Evolutionary conservation across 64 coral and sea anemone species (phyloP).

Genomic region (Platygyra sinensis): DNA sequence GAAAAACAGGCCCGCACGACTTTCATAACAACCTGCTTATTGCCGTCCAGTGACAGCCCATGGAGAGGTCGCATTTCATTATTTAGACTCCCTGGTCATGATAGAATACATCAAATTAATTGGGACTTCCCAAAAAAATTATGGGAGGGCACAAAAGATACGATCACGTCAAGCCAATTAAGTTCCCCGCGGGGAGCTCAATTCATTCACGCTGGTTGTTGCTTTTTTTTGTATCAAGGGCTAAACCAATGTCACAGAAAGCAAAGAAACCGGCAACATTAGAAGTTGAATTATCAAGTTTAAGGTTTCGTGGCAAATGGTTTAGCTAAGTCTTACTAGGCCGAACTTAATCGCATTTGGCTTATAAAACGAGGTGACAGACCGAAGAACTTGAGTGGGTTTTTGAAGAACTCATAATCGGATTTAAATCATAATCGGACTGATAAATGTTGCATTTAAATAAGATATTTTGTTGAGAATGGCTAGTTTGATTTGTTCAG

Average conservation of each 20-base stretch:
- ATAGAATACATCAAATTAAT: conserved; percentile 26
- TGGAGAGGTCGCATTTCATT: background rate
- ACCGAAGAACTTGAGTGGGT: too few relatives aligned
- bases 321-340: background rate
- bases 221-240: background rate
- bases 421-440: too few relatives aligned
- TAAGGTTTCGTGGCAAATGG: background rate
- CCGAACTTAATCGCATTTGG: too few relatives aligned
- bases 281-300: background rate
- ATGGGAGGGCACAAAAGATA: background rate
- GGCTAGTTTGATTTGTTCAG: background rate
- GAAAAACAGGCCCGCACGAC: background rate
- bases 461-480: background rate
- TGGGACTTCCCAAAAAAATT: conserved; percentile 20
- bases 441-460: background rate
- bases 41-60: background rate
- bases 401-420: too few relatives aligned
- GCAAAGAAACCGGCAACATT: conserved; percentile 12
- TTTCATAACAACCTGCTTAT: background rate
- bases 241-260: conserved; percentile 24
- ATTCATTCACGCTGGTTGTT: background rate
- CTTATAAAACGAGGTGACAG: too few relatives aligned
- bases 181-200: background rate
- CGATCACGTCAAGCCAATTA: conserved; percentile 14
- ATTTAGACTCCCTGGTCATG: background rate